Evolutionary conservation across 2,113 vertebrate genomes (phyloP).

Genomic region (Phylloscopus trochilus): DNA sequence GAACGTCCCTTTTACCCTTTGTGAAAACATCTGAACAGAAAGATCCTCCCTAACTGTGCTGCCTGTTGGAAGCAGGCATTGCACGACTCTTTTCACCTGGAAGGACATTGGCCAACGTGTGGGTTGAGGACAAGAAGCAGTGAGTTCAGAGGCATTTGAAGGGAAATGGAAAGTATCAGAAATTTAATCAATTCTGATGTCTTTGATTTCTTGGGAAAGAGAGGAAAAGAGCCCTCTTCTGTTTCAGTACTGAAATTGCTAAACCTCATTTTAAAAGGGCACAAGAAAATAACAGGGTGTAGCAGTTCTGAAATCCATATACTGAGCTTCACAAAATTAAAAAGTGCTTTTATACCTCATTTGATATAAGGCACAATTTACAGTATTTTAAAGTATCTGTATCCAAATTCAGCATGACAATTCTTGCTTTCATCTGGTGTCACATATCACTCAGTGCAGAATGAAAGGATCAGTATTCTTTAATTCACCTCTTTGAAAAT

Average conservation of each 20-base stretch:
- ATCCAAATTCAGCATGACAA: not conserved
- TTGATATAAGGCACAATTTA: not conserved
- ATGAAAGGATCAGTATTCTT: not conserved
- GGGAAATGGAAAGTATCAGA: not conserved
- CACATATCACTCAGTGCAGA: not conserved
- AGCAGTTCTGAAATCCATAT: not conserved
- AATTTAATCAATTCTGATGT: not conserved
- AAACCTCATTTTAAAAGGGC: not conserved
- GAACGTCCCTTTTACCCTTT: not conserved
- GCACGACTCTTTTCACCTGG: not conserved
- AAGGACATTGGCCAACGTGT: not conserved
- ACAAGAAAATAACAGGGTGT: not conserved
- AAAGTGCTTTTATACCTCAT: not conserved
- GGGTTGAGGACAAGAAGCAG: not conserved
- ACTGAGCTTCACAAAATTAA: not conserved
- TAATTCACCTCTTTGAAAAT: not conserved
- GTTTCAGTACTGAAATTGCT: not conserved
- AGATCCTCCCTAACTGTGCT: not conserved
- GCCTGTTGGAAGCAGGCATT: not conserved
- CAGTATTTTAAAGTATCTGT: not conserved
- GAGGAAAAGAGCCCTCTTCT: conserved; percentile 46
- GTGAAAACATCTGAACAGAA: not conserved
- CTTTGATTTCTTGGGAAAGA: not conserved
- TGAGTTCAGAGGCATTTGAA: not conserved
- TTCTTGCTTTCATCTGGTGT: not conserved